Evolutionary conservation across 2,888 invertebrate genomes (phyloP).

Genomic region (Megalurothrips usitatus): DNA sequence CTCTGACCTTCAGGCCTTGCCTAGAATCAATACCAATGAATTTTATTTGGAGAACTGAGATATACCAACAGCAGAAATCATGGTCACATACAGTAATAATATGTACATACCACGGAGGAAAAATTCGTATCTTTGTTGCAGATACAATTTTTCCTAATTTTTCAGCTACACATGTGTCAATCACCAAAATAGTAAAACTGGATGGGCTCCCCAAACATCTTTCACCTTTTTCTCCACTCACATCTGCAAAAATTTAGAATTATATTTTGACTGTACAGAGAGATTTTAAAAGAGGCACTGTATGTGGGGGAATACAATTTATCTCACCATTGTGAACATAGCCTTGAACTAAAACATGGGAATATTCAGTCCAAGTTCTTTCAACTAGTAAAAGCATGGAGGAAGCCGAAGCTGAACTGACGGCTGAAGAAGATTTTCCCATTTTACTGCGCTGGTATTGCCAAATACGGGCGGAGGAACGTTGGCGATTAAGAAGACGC

Average conservation of each 20-base stretch:
- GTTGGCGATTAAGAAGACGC: neutral
- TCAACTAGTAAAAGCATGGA: neutral
- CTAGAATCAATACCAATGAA: neutral
- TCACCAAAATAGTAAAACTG: neutral
- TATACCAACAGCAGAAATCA: neutral
- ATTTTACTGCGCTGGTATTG: neutral
- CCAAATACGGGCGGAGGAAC: neutral
- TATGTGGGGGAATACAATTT: neutral
- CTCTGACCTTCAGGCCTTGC: neutral
- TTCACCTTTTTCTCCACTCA: neutral
- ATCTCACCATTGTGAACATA: neutral
- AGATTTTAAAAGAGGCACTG: too few relatives aligned
- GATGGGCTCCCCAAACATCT: neutral
- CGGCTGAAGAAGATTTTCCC: neutral
- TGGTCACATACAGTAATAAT: neutral
- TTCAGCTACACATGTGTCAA: neutral
- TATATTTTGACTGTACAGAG: too few relatives aligned
- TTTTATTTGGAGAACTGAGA: neutral
- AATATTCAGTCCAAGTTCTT: neutral
- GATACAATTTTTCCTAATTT: neutral
- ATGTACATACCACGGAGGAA: constrained; percentile 1
- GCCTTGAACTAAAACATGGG: neutral
- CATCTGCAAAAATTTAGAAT: neutral
- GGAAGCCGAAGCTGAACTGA: neutral
- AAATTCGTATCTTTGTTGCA: neutral